Base-by-base conservation (phyloP, 2,113 vertebrate species). In the Petrocephalus microphthalmus region DNA sequence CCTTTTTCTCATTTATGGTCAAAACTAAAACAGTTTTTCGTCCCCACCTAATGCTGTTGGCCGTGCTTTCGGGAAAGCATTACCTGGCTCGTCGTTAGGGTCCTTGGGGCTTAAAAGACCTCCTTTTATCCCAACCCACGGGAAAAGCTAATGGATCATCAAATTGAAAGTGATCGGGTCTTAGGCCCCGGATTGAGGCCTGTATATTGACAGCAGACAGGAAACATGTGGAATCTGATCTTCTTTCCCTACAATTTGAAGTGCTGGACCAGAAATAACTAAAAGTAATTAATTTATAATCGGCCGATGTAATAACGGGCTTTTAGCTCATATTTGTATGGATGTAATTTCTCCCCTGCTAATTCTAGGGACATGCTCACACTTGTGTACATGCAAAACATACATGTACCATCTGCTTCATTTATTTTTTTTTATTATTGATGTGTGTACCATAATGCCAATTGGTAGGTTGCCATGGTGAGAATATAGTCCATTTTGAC, bases 1-100 rank as follows among this genome's bases (percentile, higher is more conserved):
- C 90, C 91, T 91, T 88, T 85, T 87, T 85, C 51, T 54, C 52
- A 83, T 89, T 91, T 92, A 89, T 82, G 89, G 90, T 90, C 89
- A 91, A 91, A 91, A 91, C 90, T 91, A 89, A 91, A 90, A 91
- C 45, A 60, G 87, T 86, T 89, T 87, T 67, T 88, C 60, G 52
- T 74, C 54, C 84, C 78, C n/a, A 78, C 84, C 88, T 82, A 88
- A 90, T 71, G 87, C 89, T 89, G 87, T 86, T 90, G 88, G 90
- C 85, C 71, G 88, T 85, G 90, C 90, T 90, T 91, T 90, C 90
- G 42, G 92, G 90, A 92, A 92, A 91, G 89, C 90, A 93, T 93
- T 90, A 91, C 87, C 89, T 91, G 88, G 89, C 89, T 91, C 91
- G 91, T 93, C 92, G 91, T 91, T 91, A 90, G 88, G 90, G 84